phyloP scores from a whole-genome alignment of 2,888 invertebrate genomes.

The Dichetophora obliterata region DNA sequence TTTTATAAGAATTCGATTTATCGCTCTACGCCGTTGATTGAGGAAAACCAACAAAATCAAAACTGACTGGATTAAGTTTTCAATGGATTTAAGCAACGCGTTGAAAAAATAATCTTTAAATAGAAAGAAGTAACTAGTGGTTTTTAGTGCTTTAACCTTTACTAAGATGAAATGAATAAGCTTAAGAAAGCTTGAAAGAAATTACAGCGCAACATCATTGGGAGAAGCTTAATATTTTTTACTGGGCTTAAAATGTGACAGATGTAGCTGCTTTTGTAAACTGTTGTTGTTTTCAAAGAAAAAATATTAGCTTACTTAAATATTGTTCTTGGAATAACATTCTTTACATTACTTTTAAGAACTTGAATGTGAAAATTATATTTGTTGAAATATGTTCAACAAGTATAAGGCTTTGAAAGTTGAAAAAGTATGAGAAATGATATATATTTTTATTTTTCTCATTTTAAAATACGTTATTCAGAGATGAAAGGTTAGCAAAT shows the following conservation, averaged over 20 bases:
- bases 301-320: too few relatives aligned
- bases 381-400: too few relatives aligned
- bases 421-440: too few relatives aligned
- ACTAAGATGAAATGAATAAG: slow-evolving; percentile 10
- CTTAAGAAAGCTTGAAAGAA: slow-evolving; percentile 12
- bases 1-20: not conserved
- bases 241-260: not conserved
- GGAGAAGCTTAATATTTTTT: not conserved
- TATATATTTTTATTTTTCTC: too few relatives aligned
- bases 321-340: too few relatives aligned
- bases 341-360: too few relatives aligned
- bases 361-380: too few relatives aligned
- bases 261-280: not conserved
- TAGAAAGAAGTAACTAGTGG: slow-evolving; percentile 20
- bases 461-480: too few relatives aligned
- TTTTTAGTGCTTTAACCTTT: not conserved
- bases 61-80: slow-evolving; percentile 50
- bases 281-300: too few relatives aligned
- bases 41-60: slow-evolving; percentile 37
- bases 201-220: not conserved
- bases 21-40: not conserved
- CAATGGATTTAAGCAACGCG: slow-evolving; percentile 44
- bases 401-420: too few relatives aligned
- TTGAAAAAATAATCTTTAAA: slow-evolving; percentile 40
- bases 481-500: too few relatives aligned